Evolutionary conservation across 2,797 vertebrate species (phyloP).

Genomic region (Ctenopoma kingsleyae): DNA sequence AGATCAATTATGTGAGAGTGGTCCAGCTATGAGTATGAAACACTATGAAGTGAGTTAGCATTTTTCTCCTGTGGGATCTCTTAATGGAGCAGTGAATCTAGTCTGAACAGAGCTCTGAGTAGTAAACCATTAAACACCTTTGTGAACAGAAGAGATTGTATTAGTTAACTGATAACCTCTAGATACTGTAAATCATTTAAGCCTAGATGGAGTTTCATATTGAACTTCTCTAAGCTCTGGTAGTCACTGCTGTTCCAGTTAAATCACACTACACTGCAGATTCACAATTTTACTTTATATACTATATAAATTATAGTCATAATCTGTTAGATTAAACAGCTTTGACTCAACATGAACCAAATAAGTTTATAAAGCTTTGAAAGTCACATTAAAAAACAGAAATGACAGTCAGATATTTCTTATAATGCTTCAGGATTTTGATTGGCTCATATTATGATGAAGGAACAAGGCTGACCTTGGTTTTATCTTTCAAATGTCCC

Average conservation of each 20-base stretch:
- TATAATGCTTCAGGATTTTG: conserved; percentile 8
- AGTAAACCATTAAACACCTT: background rate
- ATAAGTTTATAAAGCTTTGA: conserved; percentile 33
- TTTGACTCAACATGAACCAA: background rate
- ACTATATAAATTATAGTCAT: background rate
- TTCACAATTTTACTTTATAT: background rate
- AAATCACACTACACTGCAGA: background rate
- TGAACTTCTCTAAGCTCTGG: background rate
- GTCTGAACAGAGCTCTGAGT: conserved; percentile 8
- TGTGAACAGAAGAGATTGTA: background rate
- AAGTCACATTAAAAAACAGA: conserved; percentile 5
- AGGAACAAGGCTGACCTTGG: conserved; percentile 31
- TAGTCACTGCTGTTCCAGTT: background rate
- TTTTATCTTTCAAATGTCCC: conserved; percentile 17
- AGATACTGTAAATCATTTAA: background rate
- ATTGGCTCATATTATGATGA: conserved; percentile 20
- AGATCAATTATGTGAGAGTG: conserved; percentile 2
- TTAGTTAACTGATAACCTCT: background rate
- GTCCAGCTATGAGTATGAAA: conserved; percentile 5
- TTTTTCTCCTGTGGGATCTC: background rate
- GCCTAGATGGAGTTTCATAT: too few species aligned
- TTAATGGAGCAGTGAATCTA: conserved; percentile 1
- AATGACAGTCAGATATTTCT: conserved; percentile 7
- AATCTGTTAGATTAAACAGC: background rate
- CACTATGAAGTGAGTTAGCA: background rate